A percentile compares a stretch with the other conserved stretches of the same genome.
Conservation (phyloP, 2,888 invertebrate genomes). For the Parapristionchus giblindavisi region DNA sequence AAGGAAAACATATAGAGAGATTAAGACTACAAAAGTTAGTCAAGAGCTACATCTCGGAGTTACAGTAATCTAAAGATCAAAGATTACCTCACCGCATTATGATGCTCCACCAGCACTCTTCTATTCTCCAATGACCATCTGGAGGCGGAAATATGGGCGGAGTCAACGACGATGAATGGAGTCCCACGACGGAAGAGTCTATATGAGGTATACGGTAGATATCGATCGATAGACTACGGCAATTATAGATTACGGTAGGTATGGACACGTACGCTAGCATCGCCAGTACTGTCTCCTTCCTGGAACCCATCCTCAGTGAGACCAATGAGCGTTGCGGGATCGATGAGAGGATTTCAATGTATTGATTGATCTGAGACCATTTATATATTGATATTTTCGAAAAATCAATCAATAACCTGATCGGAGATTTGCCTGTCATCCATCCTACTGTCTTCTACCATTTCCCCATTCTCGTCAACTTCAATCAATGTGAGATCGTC, state of each 20-base stretch:
- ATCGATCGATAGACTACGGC: too few relatives aligned
- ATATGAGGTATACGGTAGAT: constrained; percentile 13
- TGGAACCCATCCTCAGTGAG: constrained; percentile 17
- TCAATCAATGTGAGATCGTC: too few relatives aligned
- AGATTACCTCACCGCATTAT: constrained; percentile 4
- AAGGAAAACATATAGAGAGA: too few relatives aligned
- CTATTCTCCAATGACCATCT: constrained; percentile 14
- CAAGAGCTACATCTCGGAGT: too few relatives aligned
- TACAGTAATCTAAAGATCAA: too few relatives aligned
- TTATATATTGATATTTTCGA: too few relatives aligned
- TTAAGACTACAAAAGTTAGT: too few relatives aligned
- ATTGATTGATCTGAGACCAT: constrained; percentile 23
- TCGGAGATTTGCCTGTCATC: constrained; percentile 13
- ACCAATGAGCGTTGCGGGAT: constrained; percentile 10
- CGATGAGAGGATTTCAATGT: neutral
- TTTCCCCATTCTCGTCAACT: too few relatives aligned
- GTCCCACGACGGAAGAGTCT: constrained; percentile 25
- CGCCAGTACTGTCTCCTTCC: constrained; percentile 5
- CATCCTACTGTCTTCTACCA: too few relatives aligned
- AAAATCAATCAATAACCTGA: too few relatives aligned
- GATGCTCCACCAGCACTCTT: constrained; percentile 13
- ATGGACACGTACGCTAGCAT: constrained; percentile 32
- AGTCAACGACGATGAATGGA: constrained; percentile 15
- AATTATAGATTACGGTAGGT: too few relatives aligned
- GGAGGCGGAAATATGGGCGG: neutral